These are phyloP conservation scores for Bothrops alternatus DNA, from an alignment of 2,797 vertebrate genomes.

Conservation along the genomic window DNA sequence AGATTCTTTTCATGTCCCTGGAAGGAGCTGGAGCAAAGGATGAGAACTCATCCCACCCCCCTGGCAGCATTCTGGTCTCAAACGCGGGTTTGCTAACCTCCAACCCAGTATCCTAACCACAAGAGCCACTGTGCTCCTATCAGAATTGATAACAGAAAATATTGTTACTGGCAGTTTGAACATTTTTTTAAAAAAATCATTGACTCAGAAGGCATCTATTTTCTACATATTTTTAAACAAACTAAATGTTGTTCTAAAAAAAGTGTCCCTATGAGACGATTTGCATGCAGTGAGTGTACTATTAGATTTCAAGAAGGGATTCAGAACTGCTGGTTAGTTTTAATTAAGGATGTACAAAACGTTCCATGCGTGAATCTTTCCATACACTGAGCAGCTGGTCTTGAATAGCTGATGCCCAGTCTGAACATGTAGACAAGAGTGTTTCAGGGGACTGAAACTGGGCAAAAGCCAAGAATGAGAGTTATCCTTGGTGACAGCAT, in stretches of 20 bases:
- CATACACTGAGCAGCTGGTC: neutral
- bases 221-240: neutral
- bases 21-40: neutral
- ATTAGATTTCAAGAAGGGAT: neutral
- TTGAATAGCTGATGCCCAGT: neutral
- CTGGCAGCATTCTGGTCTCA: neutral
- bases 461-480: neutral
- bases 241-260: neutral
- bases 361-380: neutral
- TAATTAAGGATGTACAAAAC: neutral
- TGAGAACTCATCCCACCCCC: neutral
- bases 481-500: neutral
- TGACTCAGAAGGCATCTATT: neutral
- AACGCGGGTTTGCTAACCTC: neutral
- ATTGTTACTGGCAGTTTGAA: neutral
- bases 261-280: neutral
- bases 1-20: neutral
- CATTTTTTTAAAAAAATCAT: neutral
- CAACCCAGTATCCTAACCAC: neutral
- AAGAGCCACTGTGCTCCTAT: neutral
- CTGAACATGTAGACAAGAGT: neutral
- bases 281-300: neutral
- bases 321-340: neutral
- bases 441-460: neutral
- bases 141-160: neutral